A percentile compares a stretch with the other conserved stretches of the same genome.
Conservation (phyloP, 1,140 invertebrate species). For the Glossosoma conforme region DNA sequence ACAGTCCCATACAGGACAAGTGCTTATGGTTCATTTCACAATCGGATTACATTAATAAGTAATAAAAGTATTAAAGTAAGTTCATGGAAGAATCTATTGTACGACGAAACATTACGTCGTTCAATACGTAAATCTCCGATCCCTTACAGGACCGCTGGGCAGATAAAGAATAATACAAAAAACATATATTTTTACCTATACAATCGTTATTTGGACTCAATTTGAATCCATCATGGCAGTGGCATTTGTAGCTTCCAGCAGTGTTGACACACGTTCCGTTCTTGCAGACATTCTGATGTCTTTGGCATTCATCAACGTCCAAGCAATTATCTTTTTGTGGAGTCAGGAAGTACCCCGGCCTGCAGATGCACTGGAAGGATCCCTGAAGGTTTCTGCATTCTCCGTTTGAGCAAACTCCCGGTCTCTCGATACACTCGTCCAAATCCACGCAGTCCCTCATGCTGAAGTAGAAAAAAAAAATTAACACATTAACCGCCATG, state of each 20-base stretch:
- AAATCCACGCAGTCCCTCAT: conserved; percentile 62
- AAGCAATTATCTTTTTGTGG: conserved; percentile 60
- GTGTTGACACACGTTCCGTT: conserved; percentile 81
- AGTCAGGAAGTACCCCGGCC: conserved; percentile 64
- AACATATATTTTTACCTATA: conserved; percentile 54
- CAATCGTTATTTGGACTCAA: conserved; percentile 83
- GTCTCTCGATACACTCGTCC: conserved; percentile 66
- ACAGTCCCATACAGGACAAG: too few relatives aligned
- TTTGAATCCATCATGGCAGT: conserved; percentile 76
- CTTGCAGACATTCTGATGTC: conserved; percentile 67
- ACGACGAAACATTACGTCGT: too few relatives aligned
- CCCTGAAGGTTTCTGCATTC: conserved; percentile 73
- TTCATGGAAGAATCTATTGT: too few relatives aligned
- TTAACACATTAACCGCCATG: not conserved
- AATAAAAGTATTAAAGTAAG: too few relatives aligned
- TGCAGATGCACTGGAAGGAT: conserved; percentile 75
- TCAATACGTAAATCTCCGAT: not conserved
- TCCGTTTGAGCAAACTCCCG: conserved; percentile 65
- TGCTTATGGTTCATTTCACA: too few relatives aligned
- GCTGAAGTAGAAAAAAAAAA: conserved; percentile 31
- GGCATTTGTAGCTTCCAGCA: conserved; percentile 71
- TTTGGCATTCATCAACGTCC: conserved; percentile 72
- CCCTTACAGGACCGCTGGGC: too few relatives aligned
- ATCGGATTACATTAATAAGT: too few relatives aligned
- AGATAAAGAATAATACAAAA: too few relatives aligned